Conservation (phyloP, 2,888 invertebrate species). For the Idaea biselata region DNA sequence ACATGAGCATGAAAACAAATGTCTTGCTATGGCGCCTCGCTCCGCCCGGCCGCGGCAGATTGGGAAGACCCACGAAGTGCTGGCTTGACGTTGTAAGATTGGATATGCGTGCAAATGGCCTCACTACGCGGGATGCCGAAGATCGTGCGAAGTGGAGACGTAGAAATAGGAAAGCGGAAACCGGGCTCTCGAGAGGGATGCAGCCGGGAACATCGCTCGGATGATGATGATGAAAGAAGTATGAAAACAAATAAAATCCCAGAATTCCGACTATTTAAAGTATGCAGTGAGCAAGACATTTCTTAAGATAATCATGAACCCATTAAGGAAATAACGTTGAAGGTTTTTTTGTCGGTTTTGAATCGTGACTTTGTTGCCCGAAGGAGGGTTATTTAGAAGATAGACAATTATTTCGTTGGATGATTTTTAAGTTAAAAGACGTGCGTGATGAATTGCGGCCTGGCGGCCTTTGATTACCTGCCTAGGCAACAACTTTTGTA, state of each 20-base stretch:
- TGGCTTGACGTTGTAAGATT: too few relatives aligned
- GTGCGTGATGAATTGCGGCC: neutral
- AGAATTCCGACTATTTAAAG: neutral
- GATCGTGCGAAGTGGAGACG: too few relatives aligned
- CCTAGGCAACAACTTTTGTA: neutral
- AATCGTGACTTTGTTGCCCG: neutral
- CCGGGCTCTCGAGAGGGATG: too few relatives aligned
- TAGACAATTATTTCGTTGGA: neutral
- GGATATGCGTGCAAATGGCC: too few relatives aligned
- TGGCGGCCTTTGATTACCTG: neutral
- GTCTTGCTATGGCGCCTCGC: too few relatives aligned
- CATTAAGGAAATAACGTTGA: neutral
- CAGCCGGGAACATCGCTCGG: too few relatives aligned
- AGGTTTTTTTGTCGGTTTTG: neutral
- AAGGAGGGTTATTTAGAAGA: neutral
- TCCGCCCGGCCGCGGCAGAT: too few relatives aligned
- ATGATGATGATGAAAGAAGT: too few relatives aligned
- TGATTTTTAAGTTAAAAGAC: neutral
- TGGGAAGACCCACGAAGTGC: too few relatives aligned
- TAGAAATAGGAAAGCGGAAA: too few relatives aligned
- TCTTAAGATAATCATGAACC: neutral
- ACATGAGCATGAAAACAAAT: too few relatives aligned
- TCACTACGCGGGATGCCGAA: too few relatives aligned
- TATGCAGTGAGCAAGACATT: neutral
- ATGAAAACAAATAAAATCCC: neutral